phyloP scores from a whole-genome alignment of 2,113 vertebrate species.

The Apodemus sylvaticus region DNA sequence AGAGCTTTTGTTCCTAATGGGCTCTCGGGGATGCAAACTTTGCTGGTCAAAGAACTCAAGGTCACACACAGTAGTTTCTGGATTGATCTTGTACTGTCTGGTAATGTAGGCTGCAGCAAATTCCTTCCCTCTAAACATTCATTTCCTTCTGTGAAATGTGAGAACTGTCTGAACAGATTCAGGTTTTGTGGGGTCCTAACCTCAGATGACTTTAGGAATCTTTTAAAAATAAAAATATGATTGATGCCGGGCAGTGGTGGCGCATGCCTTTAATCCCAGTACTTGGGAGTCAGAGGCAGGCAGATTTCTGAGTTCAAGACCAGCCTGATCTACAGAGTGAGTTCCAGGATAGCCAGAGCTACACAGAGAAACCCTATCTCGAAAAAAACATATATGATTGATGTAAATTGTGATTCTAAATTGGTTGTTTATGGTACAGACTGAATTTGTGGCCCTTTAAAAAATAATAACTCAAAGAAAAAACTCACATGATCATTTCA shows the following conservation, averaged over 20 bases:
- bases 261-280: too few relatives aligned
- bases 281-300: too few relatives aligned
- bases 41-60: neutral
- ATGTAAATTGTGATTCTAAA: neutral
- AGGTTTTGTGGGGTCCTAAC: neutral
- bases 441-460: neutral
- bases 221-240: neutral
- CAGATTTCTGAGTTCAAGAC: too few relatives aligned
- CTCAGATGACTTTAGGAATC: neutral
- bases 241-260: too few relatives aligned
- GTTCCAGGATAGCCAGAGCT: too few relatives aligned
- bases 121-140: neutral
- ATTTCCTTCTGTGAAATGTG: neutral
- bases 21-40: neutral
- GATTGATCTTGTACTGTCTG: neutral
- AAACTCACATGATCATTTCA: too few relatives aligned
- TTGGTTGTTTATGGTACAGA: neutral
- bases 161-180: neutral
- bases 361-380: too few relatives aligned
- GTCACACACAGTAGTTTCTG: neutral
- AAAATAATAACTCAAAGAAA: neutral
- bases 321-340: too few relatives aligned
- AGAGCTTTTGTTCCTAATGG: neutral
- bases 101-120: neutral
- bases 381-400: too few relatives aligned